These are phyloP conservation scores for Nasonovia ribisnigri DNA, from an alignment of 2,888 invertebrate genomes.

Conservation along the genomic window DNA sequence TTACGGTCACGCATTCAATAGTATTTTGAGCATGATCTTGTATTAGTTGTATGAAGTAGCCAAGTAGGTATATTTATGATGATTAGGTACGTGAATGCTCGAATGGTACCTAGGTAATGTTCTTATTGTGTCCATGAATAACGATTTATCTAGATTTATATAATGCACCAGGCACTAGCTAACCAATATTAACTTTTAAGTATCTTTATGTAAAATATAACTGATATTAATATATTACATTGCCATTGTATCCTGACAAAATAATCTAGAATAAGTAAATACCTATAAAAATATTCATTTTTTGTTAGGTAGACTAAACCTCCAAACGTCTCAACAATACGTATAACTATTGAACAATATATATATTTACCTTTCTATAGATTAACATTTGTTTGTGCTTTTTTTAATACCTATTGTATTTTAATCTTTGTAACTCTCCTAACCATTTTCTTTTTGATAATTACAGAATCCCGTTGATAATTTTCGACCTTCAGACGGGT, in stretches of 20 bases:
- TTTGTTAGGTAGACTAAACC: not conserved
- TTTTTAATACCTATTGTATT: not conserved
- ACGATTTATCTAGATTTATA: not conserved
- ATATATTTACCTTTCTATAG: not conserved
- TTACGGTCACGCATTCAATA: not conserved
- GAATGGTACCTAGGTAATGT: not conserved
- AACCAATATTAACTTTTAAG: not conserved
- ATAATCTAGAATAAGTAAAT: not conserved
- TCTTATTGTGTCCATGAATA: too few relatives aligned
- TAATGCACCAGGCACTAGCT: not conserved
- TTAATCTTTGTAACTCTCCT: not conserved
- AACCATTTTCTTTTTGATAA: not conserved
- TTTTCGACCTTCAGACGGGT: slow-evolving; percentile 90
- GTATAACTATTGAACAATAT: not conserved
- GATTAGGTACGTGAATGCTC: not conserved
- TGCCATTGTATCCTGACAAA: too few relatives aligned
- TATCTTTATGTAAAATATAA: not conserved
- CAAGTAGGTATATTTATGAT: too few relatives aligned
- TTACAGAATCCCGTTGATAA: slow-evolving; percentile 87
- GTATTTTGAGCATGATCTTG: not conserved
- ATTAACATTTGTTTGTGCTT: not conserved
- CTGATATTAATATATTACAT: not conserved
- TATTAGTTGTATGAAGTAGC: not conserved
- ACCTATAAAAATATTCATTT: not conserved
- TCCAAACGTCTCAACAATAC: not conserved